Conservation (phyloP, 2,113 vertebrate species). For the Circaetus cinerascens region DNA sequence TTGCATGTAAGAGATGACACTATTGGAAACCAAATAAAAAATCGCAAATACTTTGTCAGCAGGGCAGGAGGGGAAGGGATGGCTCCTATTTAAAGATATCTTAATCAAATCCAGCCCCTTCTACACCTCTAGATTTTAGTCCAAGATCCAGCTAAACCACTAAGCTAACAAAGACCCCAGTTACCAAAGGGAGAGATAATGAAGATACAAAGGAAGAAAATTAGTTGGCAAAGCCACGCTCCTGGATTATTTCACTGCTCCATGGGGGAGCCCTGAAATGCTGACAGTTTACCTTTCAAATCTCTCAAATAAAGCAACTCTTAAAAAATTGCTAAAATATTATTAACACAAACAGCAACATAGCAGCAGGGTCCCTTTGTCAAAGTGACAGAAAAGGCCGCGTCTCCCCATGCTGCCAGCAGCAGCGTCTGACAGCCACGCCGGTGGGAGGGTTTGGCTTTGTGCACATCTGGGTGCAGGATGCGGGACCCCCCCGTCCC, state of each 20-base stretch:
- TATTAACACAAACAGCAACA: background rate
- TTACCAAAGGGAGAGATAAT: background rate
- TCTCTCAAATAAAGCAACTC: background rate
- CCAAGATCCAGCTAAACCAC: background rate
- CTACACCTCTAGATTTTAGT: background rate
- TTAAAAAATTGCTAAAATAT: background rate
- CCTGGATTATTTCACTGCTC: background rate
- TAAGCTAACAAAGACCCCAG: background rate
- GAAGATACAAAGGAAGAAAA: background rate
- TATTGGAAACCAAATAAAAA: background rate
- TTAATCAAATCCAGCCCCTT: background rate
- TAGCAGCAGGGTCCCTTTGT: slow-evolving; percentile 3
- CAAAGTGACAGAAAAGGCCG: background rate
- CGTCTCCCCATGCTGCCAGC: background rate
- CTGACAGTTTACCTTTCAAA: background rate
- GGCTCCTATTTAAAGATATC: background rate
- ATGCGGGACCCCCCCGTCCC: background rate
- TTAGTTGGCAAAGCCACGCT: background rate
- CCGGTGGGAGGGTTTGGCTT: background rate
- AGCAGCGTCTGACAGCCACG: fast-evolving
- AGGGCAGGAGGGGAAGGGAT: background rate
- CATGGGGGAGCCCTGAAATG: background rate
- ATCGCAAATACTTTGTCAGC: fast-evolving
- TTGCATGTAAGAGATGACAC: background rate
- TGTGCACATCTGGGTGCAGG: fast-evolving